Evolutionary conservation across 2,113 vertebrate species (phyloP).

Genomic region (Marcusenius ussheri): DNA sequence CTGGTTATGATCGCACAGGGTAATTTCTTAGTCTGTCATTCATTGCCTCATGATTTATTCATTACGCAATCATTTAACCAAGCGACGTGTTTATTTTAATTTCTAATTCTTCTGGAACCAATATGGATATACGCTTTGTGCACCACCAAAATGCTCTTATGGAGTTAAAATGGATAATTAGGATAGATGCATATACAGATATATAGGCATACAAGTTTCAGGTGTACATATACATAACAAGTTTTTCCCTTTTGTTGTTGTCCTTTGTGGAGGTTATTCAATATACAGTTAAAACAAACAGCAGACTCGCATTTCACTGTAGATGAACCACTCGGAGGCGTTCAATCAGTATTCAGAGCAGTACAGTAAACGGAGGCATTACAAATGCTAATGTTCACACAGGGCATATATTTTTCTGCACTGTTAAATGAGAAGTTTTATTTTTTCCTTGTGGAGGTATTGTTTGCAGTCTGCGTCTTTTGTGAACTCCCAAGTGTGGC

Average conservation of each 20-base stretch:
- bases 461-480: slow-evolving; percentile 23
- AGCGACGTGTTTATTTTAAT: slow-evolving; percentile 60
- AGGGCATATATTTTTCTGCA: slow-evolving; percentile 28
- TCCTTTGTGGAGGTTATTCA: neutral
- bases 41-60: slow-evolving; percentile 55
- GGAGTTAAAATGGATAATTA: neutral
- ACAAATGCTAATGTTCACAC: slow-evolving; percentile 26
- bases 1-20: slow-evolving; percentile 32
- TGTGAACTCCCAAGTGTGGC: slow-evolving; percentile 13
- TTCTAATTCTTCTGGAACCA: slow-evolving; percentile 55
- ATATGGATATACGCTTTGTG: slow-evolving; percentile 48
- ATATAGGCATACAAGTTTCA: neutral
- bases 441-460: slow-evolving; percentile 25
- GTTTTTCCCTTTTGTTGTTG: neutral
- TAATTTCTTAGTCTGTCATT: slow-evolving; percentile 48
- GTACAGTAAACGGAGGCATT: neutral
- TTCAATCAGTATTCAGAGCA: neutral
- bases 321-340: neutral
- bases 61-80: slow-evolving; percentile 58
- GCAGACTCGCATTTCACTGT: neutral
- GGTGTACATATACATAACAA: neutral
- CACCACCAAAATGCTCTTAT: slow-evolving; percentile 19
- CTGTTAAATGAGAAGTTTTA: slow-evolving; percentile 29
- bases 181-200: neutral
- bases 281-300: neutral